These are phyloP conservation scores for Sebastes variabilis DNA, from an alignment of 2,797 vertebrate genomes.

Conservation along the genomic window DNA sequence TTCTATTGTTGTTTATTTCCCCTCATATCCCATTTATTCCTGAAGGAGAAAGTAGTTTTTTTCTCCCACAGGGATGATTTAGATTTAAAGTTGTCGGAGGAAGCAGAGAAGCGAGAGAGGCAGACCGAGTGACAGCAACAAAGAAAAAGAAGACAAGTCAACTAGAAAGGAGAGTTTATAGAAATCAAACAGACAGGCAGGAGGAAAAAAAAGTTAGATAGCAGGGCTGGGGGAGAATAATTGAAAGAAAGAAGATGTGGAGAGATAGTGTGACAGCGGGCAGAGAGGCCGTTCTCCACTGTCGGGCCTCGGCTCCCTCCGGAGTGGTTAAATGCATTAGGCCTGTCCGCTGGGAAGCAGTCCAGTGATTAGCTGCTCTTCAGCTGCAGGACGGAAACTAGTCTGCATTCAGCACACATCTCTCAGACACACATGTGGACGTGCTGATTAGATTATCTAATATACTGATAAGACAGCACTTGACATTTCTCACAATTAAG, in stretches of 20 bases:
- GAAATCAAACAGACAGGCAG: constrained; percentile 21
- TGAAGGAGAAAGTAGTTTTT: neutral
- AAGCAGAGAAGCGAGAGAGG: neutral
- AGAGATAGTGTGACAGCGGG: constrained; percentile 43
- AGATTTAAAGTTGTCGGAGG: neutral
- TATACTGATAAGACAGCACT: neutral
- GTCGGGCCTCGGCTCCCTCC: constrained; percentile 58
- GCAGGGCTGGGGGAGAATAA: neutral
- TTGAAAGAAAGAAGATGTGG: neutral
- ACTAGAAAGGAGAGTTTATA: constrained; percentile 21
- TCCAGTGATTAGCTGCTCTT: constrained; percentile 67
- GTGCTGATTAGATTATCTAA: neutral
- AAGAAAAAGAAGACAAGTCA: neutral
- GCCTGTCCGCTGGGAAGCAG: constrained; percentile 59
- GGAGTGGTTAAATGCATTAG: constrained; percentile 69
- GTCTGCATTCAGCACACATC: constrained; percentile 37
- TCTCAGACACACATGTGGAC: neutral
- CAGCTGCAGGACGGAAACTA: constrained; percentile 38
- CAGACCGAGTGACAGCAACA: neutral
- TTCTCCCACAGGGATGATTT: neutral
- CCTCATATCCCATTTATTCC: neutral
- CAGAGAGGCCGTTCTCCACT: constrained; percentile 53
- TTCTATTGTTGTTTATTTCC: neutral
- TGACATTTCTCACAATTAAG: neutral
- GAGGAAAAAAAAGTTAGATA: constrained; percentile 7